phyloP scores from a whole-genome alignment of 2,113 vertebrate species.

The Picathartes gymnocephalus region DNA sequence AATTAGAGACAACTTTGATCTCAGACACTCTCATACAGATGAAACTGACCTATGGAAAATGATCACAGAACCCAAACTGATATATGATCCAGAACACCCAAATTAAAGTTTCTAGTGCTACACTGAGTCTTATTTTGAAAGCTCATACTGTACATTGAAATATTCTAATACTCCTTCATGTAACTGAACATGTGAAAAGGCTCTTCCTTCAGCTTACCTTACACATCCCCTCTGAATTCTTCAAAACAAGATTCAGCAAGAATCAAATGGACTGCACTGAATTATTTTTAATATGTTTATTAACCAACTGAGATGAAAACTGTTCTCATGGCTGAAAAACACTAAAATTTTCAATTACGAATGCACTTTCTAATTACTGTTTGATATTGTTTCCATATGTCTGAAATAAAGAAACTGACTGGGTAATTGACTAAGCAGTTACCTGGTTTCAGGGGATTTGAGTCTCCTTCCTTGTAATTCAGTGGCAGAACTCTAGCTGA shows the following conservation, averaged over 20 bases:
- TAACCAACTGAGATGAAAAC: background rate
- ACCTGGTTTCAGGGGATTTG: background rate
- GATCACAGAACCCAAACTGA: background rate
- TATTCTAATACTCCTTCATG: background rate
- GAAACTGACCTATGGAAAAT: background rate
- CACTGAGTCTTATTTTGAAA: background rate
- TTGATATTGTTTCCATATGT: background rate
- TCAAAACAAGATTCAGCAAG: background rate
- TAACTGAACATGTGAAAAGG: background rate
- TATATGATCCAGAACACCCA: background rate
- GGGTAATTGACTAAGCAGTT: background rate
- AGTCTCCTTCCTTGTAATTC: background rate
- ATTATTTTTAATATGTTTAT: background rate
- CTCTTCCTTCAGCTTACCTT: background rate
- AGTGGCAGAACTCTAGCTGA: background rate
- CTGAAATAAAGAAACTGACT: background rate
- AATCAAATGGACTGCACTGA: background rate
- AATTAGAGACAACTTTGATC: background rate
- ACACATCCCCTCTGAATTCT: background rate
- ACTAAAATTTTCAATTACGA: background rate
- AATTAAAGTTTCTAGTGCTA: background rate
- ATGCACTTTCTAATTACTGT: background rate
- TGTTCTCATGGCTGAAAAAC: background rate
- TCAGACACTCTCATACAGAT: background rate
- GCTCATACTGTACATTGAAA: background rate